Base-by-base conservation (phyloP, 2,113 vertebrate species). In the Perognathus longimembris region DNA sequence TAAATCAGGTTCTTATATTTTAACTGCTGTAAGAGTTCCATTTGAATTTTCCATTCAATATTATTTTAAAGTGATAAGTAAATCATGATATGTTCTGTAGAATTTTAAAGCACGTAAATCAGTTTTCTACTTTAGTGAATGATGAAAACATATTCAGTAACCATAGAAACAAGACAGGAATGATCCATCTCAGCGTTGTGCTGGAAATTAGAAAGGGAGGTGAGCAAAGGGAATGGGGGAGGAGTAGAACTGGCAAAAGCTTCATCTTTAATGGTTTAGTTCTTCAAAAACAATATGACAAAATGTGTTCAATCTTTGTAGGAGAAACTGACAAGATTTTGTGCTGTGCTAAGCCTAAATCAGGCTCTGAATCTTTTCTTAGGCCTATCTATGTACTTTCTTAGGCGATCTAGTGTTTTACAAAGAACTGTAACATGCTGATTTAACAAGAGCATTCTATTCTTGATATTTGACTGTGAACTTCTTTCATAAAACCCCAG, bases 51-150 rank as follows among this genome's bases (percentile, higher is more conserved):
- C 67, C 57, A 91, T 38, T 94, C 76, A 79, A 67, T 73, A 86
- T 88, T 92, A 67, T 94, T 95, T 90, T 89, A 50, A 95, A 86
- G 81, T 92, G 36, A 66, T 67, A 89, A 38, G 17, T 94, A 91
- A 94, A 92, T 91, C 77, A 86, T 89, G 54, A 76, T 87, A 38
- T 22, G 80, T 91, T 91, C 42, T 59, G 20, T 77, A 84, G 85
- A 93, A 67, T 73, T 94, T 95, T 88, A 91, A 93, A 84, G 59
- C 61, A 89, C 24, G 71, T 84, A 76, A 76, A 86, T 89, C 61
- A 73, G 67, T 91, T 84, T 95, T 84, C 69, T 80, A 71, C 81
- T 87, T 89, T 77, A 64, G 67, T 87, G 15, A 93, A 91, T 63
- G 38, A 71, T 77, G 42, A 77, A 94, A 95, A 87, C 73, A 75